Evolutionary conservation across 2,797 vertebrate genomes (phyloP), one percentile per base, ranked within the genome.

Genomic region (Florisuga fusca): DNA sequence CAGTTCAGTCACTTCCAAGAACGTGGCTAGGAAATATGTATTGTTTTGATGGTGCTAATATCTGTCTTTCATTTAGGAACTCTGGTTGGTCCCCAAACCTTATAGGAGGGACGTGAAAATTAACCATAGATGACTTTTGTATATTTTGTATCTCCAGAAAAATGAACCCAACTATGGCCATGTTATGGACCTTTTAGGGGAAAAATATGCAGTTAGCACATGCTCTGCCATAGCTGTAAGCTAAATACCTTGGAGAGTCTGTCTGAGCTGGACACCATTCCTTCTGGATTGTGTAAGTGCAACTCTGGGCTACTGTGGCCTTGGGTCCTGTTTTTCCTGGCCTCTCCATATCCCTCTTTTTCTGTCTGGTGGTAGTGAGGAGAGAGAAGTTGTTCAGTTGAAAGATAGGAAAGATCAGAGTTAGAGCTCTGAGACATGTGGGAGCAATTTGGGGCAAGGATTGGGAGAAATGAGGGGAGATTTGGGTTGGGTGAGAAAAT

Each of bases 11-110:
- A 23, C 34, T 84, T 96, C 80, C 91, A 93, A 90, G 67, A 95
- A 88, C 66, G 73, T 62, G 80, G 67, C 38, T 86, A 93, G 63
- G 81, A 95, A 91, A 89, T 86, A 94, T 26, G 34, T 63, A 85
- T 87, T 94, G 66, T 87, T 96, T 90, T 93, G 83, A 74, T 57
- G 34, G 59, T 79, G 27, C 36, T 88, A 81, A 87, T 95, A 91
- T 96, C 73, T 96, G 79, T 62, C 76, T 95, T 84, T 93, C 11
- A 13, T 88, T 94, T 90, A 57, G 67, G 55, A 95, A 68, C 17
- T 81, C 76, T 54, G 51, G 31, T 16, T 81, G 79, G 63, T 59
- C 62, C n/a, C 54, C 15, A 2, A 12, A 17, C 50, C 74, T 85
- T 61, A 62, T 22, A 69, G 34, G 7, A 84, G 21, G 25, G 38